A percentile compares a stretch with the other conserved stretches of the same genome.
Evolutionary conservation across 1,140 invertebrate species (phyloP).

Genomic region (Drosophila paulistorum): DNA sequence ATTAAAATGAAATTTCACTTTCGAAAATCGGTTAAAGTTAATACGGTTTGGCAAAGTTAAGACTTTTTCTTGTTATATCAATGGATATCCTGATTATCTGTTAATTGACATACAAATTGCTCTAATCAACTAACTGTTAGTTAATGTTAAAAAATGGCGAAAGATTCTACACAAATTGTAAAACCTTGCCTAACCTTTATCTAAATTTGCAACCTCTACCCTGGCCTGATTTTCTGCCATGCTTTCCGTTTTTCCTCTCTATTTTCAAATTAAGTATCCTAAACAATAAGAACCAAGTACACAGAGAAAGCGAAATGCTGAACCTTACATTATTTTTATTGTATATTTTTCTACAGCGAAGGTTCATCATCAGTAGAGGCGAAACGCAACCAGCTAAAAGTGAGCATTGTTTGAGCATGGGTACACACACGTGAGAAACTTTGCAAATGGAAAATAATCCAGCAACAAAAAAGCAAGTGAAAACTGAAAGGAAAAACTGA

Average conservation of each 20-base stretch:
- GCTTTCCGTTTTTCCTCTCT: slow-evolving; percentile 4
- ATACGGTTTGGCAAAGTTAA: no score
- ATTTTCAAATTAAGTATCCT: slow-evolving; percentile 60
- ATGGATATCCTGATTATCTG: no score
- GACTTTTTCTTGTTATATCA: no score
- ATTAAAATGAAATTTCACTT: no score
- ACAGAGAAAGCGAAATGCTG: slow-evolving; percentile 41
- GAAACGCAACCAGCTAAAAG: slow-evolving; percentile 38
- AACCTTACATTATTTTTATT: slow-evolving; percentile 58
- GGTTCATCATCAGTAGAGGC: slow-evolving; percentile 36
- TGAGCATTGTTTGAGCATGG: slow-evolving; percentile 57
- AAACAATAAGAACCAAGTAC: slow-evolving; percentile 41
- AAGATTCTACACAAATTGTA: no score
- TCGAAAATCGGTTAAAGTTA: no score
- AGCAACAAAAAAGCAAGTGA: slow-evolving; percentile 38
- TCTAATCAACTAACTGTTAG: no score
- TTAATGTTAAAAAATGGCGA: no score
- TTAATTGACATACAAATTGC: no score
- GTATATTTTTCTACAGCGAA: slow-evolving; percentile 26
- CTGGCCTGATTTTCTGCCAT: slow-evolving; percentile 54
- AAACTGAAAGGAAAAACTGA: slow-evolving; percentile 18
- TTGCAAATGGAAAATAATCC: slow-evolving; percentile 50
- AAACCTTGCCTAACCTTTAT: slow-evolving; percentile 31
- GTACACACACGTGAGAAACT: slow-evolving; percentile 64
- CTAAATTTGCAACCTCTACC: slow-evolving; percentile 44